These are phyloP conservation scores for Erythrocercus mccallii DNA, from an alignment of 2,113 vertebrate genomes.

Conservation along the genomic window DNA sequence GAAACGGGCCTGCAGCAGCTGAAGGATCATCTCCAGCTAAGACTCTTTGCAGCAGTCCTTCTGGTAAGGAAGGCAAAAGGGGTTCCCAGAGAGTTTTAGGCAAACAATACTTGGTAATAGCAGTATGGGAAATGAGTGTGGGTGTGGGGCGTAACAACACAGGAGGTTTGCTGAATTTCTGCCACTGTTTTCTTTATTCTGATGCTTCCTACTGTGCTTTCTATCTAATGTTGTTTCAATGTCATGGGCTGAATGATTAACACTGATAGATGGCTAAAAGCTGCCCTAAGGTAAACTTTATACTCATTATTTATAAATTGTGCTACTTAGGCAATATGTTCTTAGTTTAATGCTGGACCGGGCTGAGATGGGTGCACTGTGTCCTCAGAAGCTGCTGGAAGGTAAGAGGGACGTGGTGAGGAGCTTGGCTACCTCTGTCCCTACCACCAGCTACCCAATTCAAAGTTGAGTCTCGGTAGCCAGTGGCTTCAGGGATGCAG, in stretches of 20 bases:
- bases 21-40: background rate
- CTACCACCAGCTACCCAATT: background rate
- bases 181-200: background rate
- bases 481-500: background rate
- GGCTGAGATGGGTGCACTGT: rapidly evolving
- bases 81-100: background rate
- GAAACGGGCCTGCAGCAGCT: background rate
- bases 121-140: background rate
- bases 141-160: rapidly evolving
- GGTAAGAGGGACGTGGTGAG: background rate
- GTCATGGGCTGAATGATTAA: background rate
- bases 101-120: background rate
- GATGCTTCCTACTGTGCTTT: background rate
- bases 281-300: background rate
- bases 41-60: background rate
- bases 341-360: rapidly evolving
- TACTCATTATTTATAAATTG: rapidly evolving
- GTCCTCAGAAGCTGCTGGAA: background rate
- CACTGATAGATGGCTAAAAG: background rate
- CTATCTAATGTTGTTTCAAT: background rate
- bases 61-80: background rate
- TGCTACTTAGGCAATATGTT: background rate
- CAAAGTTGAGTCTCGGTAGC: rapidly evolving
- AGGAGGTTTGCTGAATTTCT: background rate
- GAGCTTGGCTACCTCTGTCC: background rate